These are phyloP conservation scores for Hydriomena furcata DNA, from an alignment of 2,888 invertebrate species.

Conservation along the genomic window DNA sequence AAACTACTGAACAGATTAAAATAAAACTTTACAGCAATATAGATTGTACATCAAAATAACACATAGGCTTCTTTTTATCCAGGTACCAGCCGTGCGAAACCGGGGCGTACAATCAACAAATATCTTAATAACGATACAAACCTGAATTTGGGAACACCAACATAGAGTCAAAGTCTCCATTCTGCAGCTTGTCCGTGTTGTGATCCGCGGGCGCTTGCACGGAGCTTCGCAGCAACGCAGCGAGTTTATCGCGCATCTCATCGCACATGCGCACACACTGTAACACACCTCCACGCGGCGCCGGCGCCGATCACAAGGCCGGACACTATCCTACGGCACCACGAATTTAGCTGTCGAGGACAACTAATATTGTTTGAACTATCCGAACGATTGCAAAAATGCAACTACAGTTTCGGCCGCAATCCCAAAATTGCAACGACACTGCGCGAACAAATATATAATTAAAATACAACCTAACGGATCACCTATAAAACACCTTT, in stretches of 20 bases:
- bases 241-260: constrained; percentile 78
- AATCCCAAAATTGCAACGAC: neutral
- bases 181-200: constrained; percentile 64
- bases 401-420: too few relatives aligned
- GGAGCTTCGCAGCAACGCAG: constrained; percentile 66
- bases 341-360: neutral
- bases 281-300: constrained; percentile 29
- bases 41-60: too few relatives aligned
- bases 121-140: constrained; percentile 36
- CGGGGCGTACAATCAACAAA: too few relatives aligned
- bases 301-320: constrained; percentile 31
- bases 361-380: neutral
- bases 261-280: constrained; percentile 63
- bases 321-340: neutral
- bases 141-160: constrained; percentile 71
- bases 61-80: too few relatives aligned
- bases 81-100: too few relatives aligned
- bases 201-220: constrained; percentile 57
- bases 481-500: constrained; percentile 11
- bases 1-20: too few relatives aligned
- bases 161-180: constrained; percentile 62
- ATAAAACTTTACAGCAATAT: too few relatives aligned
- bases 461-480: neutral
- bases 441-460: neutral
- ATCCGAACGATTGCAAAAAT: too few relatives aligned